Evolutionary conservation across 64 coral and sea anemone species (phyloP), one percentile per base, ranked within the genome.

Genomic region (Montipora foliosa): DNA sequence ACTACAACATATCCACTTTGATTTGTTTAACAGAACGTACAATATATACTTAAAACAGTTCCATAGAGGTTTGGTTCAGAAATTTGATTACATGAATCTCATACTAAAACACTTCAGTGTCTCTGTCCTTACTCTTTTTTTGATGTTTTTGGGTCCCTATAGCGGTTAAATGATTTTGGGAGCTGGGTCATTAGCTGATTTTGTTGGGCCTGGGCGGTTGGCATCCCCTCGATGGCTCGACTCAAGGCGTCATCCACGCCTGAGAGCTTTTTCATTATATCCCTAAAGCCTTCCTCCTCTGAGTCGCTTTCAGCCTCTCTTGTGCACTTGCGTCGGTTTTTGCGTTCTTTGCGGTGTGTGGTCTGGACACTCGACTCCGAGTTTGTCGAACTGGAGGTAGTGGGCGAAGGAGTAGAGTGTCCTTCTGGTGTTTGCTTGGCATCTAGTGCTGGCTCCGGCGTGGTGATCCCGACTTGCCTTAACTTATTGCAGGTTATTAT

Each of bases 401-500:
- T 45, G 49, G 7, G 46, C 19, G 67, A 66, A 66, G 61, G 7
- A 66, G 61, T 89, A 76, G 87, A 89, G 74, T 24, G 70, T 52
- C 64, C 87, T 76, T 74, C 76, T 66, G 61, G 61, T 76, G 68
- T 89, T 75, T 70, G 70, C 76, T 89, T 55, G 74, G 64, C 84
- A 49, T 73, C 47, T 52, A 50, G 45, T 0, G 49, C 57, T 21
- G 49, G 49, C 57, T 50, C 57, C 0, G 1, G 62, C 68, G 75
- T 62, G 57, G 15, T 89, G 75, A 75, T 90, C 89, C 77, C 77
- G 55, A 90, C 79, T 80, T 90, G 89, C 16, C 79, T 78, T 9
- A 90, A 24, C 53, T 90, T 81, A 80, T 90, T 81, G 77, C 89
- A 90, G 74, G 89, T 79, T 90, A 81, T 79, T 90, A 81, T 90